Evolutionary conservation across 2,888 invertebrate species (phyloP).

Genomic region (Sphinx pinastri): DNA sequence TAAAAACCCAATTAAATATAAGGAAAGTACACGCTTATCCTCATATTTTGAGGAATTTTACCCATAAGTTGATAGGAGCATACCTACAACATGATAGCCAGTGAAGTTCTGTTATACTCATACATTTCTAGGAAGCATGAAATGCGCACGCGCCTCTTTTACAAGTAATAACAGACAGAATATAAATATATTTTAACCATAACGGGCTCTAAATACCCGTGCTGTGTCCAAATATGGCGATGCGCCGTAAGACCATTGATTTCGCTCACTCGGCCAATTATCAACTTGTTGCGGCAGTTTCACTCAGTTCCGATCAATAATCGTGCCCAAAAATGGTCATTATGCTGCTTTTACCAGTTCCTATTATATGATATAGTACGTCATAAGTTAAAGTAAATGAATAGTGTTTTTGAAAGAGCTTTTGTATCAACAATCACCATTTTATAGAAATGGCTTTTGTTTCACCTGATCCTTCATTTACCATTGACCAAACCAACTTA

Average conservation of each 20-base stretch:
- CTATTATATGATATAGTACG: not conserved
- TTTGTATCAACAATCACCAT: too few species aligned
- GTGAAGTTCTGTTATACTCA: too few species aligned
- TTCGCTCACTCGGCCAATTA: conserved; percentile 1
- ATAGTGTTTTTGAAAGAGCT: too few species aligned
- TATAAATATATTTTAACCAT: conserved; percentile 4
- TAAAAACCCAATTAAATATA: too few species aligned
- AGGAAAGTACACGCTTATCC: too few species aligned
- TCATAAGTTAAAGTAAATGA: not conserved
- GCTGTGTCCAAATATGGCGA: not conserved
- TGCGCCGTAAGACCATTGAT: conserved; percentile 9
- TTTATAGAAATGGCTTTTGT: too few species aligned
- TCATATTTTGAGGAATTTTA: too few species aligned
- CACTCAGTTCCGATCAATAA: conserved; percentile 15
- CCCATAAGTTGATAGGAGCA: too few species aligned
- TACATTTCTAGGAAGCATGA: not conserved
- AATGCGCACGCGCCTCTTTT: not conserved
- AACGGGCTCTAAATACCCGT: conserved; percentile 1
- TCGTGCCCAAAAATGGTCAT: not conserved
- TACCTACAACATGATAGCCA: too few species aligned
- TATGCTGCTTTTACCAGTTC: not conserved
- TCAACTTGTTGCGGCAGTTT: conserved; percentile 4
- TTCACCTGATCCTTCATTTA: too few species aligned
- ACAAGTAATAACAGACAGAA: not conserved
- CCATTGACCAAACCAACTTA: too few species aligned